A percentile compares a stretch with the other conserved stretches of the same genome.
Conservation (phyloP, 2,797 vertebrate species). For the Centropyge bicolor region DNA sequence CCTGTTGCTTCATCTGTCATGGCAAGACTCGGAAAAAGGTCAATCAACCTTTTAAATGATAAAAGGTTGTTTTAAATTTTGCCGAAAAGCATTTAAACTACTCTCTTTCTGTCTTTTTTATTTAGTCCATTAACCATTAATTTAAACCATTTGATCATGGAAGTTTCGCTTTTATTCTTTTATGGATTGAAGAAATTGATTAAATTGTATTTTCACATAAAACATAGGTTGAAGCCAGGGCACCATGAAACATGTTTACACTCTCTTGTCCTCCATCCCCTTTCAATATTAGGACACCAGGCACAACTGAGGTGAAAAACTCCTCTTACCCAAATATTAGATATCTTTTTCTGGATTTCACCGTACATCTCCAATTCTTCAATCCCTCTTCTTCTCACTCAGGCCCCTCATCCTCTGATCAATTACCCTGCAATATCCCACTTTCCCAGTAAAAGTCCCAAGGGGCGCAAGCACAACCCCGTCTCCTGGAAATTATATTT, state of each 20-base stretch:
- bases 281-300: not conserved
- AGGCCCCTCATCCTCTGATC: not conserved
- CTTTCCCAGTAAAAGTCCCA: not conserved
- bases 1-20: not conserved
- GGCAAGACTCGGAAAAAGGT: not conserved
- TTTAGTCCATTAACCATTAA: not conserved
- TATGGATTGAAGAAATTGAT: not conserved
- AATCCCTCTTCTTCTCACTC: not conserved
- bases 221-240: not conserved
- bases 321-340: not conserved
- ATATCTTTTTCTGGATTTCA: not conserved
- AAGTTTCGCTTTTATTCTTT: not conserved
- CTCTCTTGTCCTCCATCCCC: not conserved
- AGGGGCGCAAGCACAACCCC: not conserved
- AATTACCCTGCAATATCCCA: not conserved
- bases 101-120: not conserved
- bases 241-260: not conserved
- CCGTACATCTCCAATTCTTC: not conserved
- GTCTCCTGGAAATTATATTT: not conserved
- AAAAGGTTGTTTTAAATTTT: not conserved
- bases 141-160: not conserved
- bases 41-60: conserved; percentile 3
- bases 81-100: not conserved
- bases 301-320: not conserved
- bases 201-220: not conserved